Conservation (phyloP, 2,113 vertebrate genomes). For the Engystomops pustulosus region DNA sequence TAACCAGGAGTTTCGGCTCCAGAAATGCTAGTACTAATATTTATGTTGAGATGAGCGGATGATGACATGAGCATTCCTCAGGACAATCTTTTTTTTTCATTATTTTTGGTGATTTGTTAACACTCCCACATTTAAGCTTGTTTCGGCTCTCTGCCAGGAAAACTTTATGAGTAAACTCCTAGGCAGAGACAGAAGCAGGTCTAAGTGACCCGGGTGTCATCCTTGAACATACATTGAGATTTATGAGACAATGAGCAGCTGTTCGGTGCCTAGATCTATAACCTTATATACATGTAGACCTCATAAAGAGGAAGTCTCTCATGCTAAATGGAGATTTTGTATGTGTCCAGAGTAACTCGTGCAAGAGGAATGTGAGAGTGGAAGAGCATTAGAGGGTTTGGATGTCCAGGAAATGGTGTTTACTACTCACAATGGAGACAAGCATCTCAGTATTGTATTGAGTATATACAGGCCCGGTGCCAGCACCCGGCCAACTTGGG, state of each 20-base stretch:
- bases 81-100: not conserved
- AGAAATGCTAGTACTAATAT: constrained; percentile 32
- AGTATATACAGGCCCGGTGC: no score
- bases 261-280: not conserved
- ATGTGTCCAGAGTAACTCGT: constrained; percentile 16
- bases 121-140: constrained; percentile 18
- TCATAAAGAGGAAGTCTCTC: constrained; percentile 29
- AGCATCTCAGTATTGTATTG: no score
- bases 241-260: constrained; percentile 40
- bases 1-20: not conserved
- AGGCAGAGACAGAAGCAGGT: constrained; percentile 18
- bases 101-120: constrained; percentile 26
- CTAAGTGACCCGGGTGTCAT: constrained; percentile 33
- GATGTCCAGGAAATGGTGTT: not conserved
- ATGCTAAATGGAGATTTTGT: constrained; percentile 31
- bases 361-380: constrained; percentile 11
- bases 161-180: constrained; percentile 23
- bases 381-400: not conserved
- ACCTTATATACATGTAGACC: constrained; percentile 5
- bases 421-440: not conserved
- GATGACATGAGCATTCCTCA: constrained; percentile 13
- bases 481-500: no score
- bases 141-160: constrained; percentile 2
- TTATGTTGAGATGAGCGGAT: constrained; percentile 29
- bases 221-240: constrained; percentile 29